Evolutionary conservation across 2,797 vertebrate species (phyloP).

Genomic region (Acrocephalus scirpaceus): DNA sequence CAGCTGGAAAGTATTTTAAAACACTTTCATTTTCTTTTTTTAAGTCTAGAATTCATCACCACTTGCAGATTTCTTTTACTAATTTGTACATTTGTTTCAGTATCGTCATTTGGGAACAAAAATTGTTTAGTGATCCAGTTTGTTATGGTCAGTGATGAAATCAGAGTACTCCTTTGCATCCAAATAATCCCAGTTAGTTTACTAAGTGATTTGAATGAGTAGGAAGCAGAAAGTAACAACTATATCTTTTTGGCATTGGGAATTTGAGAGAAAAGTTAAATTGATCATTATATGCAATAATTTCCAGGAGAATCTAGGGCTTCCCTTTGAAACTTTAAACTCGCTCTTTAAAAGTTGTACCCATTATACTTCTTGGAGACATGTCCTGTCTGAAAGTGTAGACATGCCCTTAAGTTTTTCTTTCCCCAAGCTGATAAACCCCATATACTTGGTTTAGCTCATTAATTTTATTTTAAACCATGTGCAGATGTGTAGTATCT

Average conservation of each 20-base stretch:
- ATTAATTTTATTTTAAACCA: background rate
- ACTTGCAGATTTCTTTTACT: background rate
- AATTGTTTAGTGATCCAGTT: background rate
- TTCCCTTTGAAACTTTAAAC: background rate
- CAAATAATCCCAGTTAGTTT: background rate
- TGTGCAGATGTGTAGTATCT: background rate
- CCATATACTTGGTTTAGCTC: background rate
- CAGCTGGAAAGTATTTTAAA: background rate
- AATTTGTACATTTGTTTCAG: background rate
- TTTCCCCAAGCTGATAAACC: background rate
- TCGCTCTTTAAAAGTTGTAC: rapidly evolving
- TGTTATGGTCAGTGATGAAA: background rate
- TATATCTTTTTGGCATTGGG: background rate
- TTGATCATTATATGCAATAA: background rate
- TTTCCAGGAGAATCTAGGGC: background rate
- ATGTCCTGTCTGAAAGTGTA: background rate
- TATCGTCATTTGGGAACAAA: rapidly evolving
- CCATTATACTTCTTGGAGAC: background rate
- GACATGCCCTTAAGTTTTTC: background rate
- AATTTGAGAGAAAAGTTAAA: background rate
- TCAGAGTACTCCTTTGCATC: background rate
- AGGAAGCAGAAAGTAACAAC: background rate
- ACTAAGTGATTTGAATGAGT: background rate
- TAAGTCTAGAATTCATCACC: background rate
- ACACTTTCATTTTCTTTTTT: background rate